A percentile compares a stretch with the other conserved stretches of the same genome.
Conservation (phyloP, 2,797 vertebrate species). For the Lagorchestes hirsutus region DNA sequence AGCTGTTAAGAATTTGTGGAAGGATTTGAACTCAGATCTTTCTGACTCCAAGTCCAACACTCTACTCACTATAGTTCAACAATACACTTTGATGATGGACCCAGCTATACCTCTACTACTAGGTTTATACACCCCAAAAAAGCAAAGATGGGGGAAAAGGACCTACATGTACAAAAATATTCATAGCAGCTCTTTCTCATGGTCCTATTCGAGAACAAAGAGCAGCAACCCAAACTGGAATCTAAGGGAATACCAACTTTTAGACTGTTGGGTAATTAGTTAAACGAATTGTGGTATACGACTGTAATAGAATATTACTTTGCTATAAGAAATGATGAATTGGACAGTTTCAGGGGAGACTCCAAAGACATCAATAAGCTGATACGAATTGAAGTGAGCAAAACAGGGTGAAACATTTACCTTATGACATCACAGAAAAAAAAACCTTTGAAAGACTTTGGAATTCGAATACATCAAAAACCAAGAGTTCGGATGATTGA, state of each 20-base stretch:
- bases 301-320: neutral
- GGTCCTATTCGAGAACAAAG: too few relatives aligned
- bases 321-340: neutral
- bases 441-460: neutral
- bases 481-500: neutral
- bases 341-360: neutral
- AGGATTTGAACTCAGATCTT: neutral
- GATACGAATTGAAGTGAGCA: neutral
- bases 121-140: neutral
- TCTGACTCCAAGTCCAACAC: neutral
- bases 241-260: neutral
- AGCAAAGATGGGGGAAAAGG: neutral
- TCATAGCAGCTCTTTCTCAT: neutral
- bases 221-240: neutral
- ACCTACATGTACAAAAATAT: neutral
- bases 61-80: neutral
- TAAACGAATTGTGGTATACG: neutral
- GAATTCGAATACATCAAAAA: neutral
- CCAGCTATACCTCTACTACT: neutral
- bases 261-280: neutral
- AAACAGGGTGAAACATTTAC: neutral
- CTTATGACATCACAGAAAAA: neutral
- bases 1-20: too few relatives aligned
- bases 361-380: neutral
- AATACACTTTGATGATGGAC: neutral